Evolutionary conservation across 2,888 invertebrate species (phyloP).

Genomic region (Lacanobia oleracea): DNA sequence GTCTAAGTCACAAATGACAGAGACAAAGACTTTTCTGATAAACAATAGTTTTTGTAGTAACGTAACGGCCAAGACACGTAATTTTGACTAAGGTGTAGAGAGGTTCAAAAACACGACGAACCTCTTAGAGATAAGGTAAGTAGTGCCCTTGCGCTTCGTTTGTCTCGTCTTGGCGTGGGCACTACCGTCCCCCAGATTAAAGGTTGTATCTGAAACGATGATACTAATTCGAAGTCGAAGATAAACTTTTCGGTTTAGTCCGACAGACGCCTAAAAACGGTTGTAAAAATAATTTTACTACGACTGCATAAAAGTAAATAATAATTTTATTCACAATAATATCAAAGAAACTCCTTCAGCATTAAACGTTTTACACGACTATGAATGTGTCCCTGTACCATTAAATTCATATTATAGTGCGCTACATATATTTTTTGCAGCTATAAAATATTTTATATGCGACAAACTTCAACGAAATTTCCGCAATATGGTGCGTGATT

Average conservation of each 20-base stretch:
- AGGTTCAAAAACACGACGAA: no score
- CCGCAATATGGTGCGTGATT: conserved; percentile 76
- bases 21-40: no score
- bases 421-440: conserved; percentile 61
- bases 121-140: no score
- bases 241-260: background rate
- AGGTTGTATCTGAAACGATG: background rate
- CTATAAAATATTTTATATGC: conserved; percentile 73
- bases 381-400: conserved; percentile 50
- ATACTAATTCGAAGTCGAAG: background rate
- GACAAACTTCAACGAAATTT: conserved; percentile 70
- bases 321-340: background rate
- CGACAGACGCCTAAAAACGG: background rate
- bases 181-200: background rate
- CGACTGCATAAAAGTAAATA: background rate
- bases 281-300: background rate
- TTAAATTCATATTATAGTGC: conserved; percentile 61
- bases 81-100: no score
- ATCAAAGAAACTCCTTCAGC: conserved; percentile 2
- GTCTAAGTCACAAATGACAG: no score
- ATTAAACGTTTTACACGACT: conserved; percentile 46
- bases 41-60: no score
- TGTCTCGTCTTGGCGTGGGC: no score
- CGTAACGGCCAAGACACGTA: no score
- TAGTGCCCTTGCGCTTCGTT: no score